Conservation (phyloP, 2,797 vertebrate species). For the Pangasius djambal region DNA sequence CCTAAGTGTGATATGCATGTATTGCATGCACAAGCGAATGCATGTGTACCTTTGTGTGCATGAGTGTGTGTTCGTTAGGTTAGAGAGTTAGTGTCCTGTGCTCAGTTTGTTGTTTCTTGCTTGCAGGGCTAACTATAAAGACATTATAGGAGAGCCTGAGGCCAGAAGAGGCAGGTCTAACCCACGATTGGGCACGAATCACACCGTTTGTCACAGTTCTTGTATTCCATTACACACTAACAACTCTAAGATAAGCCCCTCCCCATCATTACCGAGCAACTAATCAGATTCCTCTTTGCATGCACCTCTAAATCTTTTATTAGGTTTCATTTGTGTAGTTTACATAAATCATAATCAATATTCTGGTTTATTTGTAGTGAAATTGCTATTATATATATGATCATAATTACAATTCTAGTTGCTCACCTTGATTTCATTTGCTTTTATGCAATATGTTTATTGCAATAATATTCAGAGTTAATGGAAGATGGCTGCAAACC, state of each 20-base stretch:
- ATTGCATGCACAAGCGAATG: background rate
- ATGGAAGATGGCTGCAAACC: constrained; percentile 76
- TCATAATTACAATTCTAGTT: background rate
- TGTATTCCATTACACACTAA: constrained; percentile 76
- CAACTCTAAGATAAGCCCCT: constrained; percentile 82
- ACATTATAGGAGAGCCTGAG: constrained; percentile 97
- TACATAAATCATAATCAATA: background rate
- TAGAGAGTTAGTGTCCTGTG: constrained; percentile 86
- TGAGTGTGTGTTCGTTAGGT: constrained; percentile 81
- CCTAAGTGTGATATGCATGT: background rate
- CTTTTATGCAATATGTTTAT: constrained; percentile 71
- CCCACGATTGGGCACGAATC: constrained; percentile 93
- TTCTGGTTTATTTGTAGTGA: constrained; percentile 14
- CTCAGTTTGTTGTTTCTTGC: constrained; percentile 98
- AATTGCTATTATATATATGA: background rate
- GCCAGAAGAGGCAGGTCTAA: constrained; percentile 97
- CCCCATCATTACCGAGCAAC: background rate
- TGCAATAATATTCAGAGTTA: constrained; percentile 75
- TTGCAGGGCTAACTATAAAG: constrained; percentile 99
- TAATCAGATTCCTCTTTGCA: constrained; percentile 16
- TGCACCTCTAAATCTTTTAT: constrained; percentile 80
- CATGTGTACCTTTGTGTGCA: constrained; percentile 52
- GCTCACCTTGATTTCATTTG: background rate
- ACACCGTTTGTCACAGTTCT: constrained; percentile 86
- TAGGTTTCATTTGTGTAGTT: constrained; percentile 2